These are phyloP conservation scores for Acanthosepion lycidas DNA, from an alignment of 2,888 invertebrate species.

Conservation along the genomic window DNA sequence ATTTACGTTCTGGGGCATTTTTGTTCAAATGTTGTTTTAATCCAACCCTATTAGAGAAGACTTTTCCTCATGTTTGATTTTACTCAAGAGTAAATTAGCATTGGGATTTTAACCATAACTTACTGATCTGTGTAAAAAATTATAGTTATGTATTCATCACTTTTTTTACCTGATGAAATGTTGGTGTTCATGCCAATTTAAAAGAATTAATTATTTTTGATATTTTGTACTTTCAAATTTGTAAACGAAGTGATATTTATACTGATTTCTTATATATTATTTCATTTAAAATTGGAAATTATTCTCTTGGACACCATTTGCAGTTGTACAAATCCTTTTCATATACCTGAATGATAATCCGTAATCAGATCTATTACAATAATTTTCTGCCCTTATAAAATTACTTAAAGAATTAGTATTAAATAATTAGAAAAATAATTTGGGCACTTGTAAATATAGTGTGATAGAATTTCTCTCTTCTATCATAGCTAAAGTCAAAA, in stretches of 20 bases:
- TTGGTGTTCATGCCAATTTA: not conserved
- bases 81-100: not conserved
- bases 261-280: not conserved
- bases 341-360: not conserved
- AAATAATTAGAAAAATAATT: not conserved
- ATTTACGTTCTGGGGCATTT: not conserved
- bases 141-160: too few relatives aligned
- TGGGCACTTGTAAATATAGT: not conserved
- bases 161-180: not conserved
- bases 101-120: not conserved
- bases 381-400: too few relatives aligned
- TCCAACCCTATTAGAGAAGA: not conserved
- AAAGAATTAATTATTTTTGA: too few relatives aligned
- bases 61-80: not conserved
- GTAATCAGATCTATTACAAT: not conserved
- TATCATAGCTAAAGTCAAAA: not conserved
- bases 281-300: not conserved
- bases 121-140: not conserved
- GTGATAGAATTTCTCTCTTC: too few relatives aligned
- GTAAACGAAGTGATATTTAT: not conserved
- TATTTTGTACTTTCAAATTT: not conserved
- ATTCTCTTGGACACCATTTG: not conserved
- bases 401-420: not conserved
- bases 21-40: not conserved
- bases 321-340: not conserved